Conservation (phyloP, 2,113 vertebrate genomes). For the Pelvicachromis taeniatus region DNA sequence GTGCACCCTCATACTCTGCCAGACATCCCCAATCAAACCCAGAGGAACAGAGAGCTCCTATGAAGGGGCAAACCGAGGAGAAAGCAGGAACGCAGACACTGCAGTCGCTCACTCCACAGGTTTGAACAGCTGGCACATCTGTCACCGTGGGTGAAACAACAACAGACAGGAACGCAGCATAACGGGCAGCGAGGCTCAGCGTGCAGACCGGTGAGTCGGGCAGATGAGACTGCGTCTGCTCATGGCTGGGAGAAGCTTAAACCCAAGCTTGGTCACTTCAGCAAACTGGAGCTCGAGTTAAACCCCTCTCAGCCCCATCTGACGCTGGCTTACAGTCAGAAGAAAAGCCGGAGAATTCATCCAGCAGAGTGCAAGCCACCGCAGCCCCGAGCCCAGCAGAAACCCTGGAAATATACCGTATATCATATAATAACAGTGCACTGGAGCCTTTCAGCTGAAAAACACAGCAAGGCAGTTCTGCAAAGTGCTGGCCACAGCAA, state of each 20-base stretch:
- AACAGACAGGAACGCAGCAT: constrained; percentile 14
- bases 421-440: not conserved
- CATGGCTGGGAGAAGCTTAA: not conserved
- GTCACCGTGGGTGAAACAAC: constrained; percentile 21
- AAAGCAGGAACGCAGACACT: not conserved
- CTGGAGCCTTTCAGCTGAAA: not conserved
- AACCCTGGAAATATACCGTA: not conserved
- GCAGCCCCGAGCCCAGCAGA: not conserved
- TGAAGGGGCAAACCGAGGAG: not conserved
- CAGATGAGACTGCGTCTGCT: constrained; percentile 33
- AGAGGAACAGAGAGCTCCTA: not conserved
- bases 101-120: constrained; percentile 31
- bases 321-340: not conserved
- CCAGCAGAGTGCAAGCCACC: not conserved
- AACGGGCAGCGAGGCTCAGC: not conserved
- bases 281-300: constrained; percentile 29
- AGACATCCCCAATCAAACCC: constrained; percentile 8
- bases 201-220: constrained; percentile 17
- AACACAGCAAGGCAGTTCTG: not conserved
- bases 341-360: not conserved
- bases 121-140: constrained; percentile 30
- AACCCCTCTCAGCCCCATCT: constrained; percentile 21
- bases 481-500: constrained; percentile 10
- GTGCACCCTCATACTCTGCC: not conserved
- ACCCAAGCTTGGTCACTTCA: constrained; percentile 28